A percentile compares a stretch with the other conserved stretches of the same genome.
Conservation (phyloP, 92 coral and sea anemone genomes). For the Pocillopora meandrina region DNA sequence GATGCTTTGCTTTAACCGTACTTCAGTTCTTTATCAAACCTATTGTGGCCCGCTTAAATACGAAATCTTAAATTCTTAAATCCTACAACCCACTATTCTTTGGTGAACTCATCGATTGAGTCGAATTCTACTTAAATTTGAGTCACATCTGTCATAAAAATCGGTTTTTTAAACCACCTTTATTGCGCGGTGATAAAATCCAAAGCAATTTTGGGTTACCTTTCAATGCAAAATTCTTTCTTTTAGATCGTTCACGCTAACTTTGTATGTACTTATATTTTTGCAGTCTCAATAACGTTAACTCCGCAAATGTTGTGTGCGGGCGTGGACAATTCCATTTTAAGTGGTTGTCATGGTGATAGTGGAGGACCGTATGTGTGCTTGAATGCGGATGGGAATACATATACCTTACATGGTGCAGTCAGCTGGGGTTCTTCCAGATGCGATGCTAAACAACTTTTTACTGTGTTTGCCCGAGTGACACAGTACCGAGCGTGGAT, state of each 20-base stretch:
- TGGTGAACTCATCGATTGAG: too few species aligned
- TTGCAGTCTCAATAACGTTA: constrained; percentile 4
- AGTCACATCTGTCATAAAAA: too few species aligned
- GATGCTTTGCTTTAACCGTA: too few species aligned
- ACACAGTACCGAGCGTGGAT: constrained; percentile 54
- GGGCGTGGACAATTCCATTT: constrained; percentile 62
- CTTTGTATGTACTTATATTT: neutral
- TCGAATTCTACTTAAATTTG: too few species aligned
- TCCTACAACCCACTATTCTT: too few species aligned
- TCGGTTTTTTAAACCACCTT: too few species aligned
- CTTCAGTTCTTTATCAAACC: too few species aligned
- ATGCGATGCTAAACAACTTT: constrained; percentile 33
- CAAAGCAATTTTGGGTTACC: too few species aligned
- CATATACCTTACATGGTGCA: constrained; percentile 44
- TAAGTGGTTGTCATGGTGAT: constrained; percentile 79
- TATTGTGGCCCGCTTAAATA: too few species aligned
- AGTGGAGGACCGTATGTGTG: constrained; percentile 77
- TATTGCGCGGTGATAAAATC: too few species aligned
- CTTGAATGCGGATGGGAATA: constrained; percentile 10
- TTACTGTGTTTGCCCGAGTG: constrained; percentile 58
- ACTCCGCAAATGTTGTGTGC: constrained; percentile 69
- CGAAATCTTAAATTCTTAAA: too few species aligned
- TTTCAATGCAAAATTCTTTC: neutral
- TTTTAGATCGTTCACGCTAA: too few species aligned
- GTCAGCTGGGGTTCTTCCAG: constrained; percentile 61